Evolutionary conservation across 2,888 invertebrate species (phyloP), one percentile per base, ranked within the genome.

Genomic region (Fissipunctia ypsillon): DNA sequence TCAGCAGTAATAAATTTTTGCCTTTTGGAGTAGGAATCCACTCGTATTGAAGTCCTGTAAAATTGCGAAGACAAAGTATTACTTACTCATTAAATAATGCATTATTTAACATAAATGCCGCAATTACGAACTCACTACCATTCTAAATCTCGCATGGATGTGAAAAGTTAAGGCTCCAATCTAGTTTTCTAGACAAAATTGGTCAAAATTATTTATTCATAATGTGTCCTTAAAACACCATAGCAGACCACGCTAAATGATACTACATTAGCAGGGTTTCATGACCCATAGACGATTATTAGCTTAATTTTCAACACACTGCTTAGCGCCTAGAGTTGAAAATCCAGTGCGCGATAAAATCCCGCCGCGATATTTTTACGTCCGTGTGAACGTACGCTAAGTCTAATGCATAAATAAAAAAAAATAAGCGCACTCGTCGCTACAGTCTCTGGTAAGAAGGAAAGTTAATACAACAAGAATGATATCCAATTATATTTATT

Each of bases 1-100:
- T 69, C 4, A 70, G 16, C 22, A 69, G 35, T 12, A 69, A 68
- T n/a, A 69, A 52, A 7, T 12, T 2, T 28, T 28, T 70, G 35
- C 70, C 56, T 7, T 38, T 69, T 16, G 12, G 0, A 4, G 48
- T 65, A 28, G 69, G 48, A 28, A 69, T 69, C 38, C 38, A 69
- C 28, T 48, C 64, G 50, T n/a, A 50, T 10, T 35, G 16, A 50
- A 50, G 6, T 52, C n/a, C 64, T 64, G 64, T 31, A 64, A 48
- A 48, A 65, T 5, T 22, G 0, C 1, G 3, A 0, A 48, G 6
- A 22, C 25, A 4, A 54, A 35, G 19, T 4, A 25, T 52, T 65
- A 52, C 35, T 52, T 65, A 52, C 35, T 64, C 5, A n/a, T n/a
- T 10, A 35, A 22, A 45, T 41, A 7, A 63, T 22, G 22, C 28